Evolutionary conservation across 2,113 vertebrate species (phyloP).

Genomic region (Eclectus roratus): DNA sequence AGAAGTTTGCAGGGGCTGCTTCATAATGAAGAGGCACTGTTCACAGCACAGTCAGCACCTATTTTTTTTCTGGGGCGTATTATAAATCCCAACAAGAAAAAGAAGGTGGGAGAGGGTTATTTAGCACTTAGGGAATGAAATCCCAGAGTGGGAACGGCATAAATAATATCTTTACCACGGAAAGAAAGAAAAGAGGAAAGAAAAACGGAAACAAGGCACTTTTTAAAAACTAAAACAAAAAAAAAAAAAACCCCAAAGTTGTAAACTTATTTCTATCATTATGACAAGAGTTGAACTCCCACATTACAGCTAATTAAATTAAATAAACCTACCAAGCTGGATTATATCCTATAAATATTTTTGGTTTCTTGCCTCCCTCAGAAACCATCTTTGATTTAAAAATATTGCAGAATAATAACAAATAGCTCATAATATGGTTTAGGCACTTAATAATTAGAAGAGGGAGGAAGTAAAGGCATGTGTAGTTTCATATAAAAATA

Average conservation of each 20-base stretch:
- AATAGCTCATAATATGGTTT: background rate
- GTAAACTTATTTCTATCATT: background rate
- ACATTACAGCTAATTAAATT: conserved; percentile 32
- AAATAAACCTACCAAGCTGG: background rate
- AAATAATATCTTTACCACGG: background rate
- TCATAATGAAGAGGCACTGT: conserved; percentile 33
- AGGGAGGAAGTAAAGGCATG: background rate
- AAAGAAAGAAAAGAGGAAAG: background rate
- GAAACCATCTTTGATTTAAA: conserved; percentile 24
- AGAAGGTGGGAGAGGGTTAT: background rate
- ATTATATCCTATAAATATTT: conserved; percentile 28
- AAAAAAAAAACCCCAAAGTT: background rate
- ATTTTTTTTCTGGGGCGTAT: background rate
- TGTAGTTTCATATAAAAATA: background rate
- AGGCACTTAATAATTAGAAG: conserved; percentile 10
- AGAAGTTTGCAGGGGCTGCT: conserved; percentile 29
- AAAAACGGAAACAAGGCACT: background rate
- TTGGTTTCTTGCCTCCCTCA: conserved; percentile 21
- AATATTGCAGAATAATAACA: conserved; percentile 14
- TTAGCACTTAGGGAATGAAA: background rate
- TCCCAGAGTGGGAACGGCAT: background rate
- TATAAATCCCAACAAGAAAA: background rate
- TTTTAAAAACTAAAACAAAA: background rate
- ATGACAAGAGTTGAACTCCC: background rate
- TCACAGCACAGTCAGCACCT: conserved; percentile 16